These are phyloP conservation scores for Protodeltote pygarga DNA, from an alignment of 2,888 invertebrate species.

Conservation along the genomic window DNA sequence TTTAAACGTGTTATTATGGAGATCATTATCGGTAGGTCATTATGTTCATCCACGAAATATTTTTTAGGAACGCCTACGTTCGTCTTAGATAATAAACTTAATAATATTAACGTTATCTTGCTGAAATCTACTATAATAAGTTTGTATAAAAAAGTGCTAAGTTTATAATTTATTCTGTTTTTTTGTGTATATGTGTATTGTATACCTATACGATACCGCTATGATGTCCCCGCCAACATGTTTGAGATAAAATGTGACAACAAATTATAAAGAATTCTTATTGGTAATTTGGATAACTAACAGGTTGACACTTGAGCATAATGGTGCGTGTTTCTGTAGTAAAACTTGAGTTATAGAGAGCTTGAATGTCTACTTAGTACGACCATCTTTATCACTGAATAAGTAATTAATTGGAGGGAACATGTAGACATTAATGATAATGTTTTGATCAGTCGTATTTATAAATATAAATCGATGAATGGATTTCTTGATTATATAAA, in stretches of 20 bases:
- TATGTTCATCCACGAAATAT: conserved; percentile 73
- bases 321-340: conserved; percentile 19
- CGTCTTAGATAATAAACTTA: conserved; percentile 53
- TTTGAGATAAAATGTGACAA: conserved; percentile 17
- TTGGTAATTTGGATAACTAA: conserved; percentile 22
- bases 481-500: no score
- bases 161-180: conserved; percentile 34
- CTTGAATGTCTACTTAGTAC: no score
- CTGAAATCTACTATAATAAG: conserved; percentile 40
- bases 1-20: conserved; percentile 65
- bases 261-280: conserved; percentile 23
- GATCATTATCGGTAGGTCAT: conserved; percentile 78
- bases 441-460: no score
- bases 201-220: background rate
- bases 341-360: conserved; percentile 16
- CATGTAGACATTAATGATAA: no score
- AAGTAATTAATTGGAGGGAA: no score
- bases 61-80: conserved; percentile 70
- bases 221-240: conserved; percentile 20
- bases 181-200: background rate
- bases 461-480: no score
- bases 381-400: conserved; percentile 3
- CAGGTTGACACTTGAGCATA: conserved; percentile 27
- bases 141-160: conserved; percentile 38
- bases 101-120: conserved; percentile 54